Conservation (phyloP, 2,113 vertebrate genomes). For the Vidua macroura region DNA sequence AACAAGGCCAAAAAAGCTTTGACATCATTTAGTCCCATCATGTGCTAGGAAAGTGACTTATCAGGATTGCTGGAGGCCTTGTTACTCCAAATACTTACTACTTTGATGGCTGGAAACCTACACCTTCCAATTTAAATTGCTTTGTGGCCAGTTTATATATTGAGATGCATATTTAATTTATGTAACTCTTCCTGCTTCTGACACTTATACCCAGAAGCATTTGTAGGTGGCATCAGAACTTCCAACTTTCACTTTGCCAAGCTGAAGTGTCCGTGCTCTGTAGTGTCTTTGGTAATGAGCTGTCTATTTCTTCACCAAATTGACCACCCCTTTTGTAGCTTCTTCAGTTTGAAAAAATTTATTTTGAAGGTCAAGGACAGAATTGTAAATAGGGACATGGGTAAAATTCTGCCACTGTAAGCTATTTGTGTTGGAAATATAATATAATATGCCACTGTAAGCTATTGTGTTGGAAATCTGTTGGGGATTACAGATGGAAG, state of each 20-base stretch:
- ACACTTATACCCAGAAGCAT: rapidly evolving
- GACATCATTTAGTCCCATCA: not conserved
- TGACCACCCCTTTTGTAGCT: not conserved
- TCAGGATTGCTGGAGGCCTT: not conserved
- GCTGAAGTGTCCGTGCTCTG: not conserved
- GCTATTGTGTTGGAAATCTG: not conserved
- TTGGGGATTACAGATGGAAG: not conserved
- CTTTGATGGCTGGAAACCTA: not conserved
- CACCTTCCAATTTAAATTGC: not conserved
- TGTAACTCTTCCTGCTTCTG: not conserved
- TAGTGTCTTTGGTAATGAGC: not conserved
- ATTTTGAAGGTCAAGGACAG: not conserved
- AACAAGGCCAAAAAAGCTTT: not conserved
- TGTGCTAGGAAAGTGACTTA: not conserved
- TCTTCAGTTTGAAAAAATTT: not conserved
- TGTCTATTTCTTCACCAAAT: not conserved
- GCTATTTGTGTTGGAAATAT: not conserved
- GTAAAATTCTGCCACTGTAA: not conserved
- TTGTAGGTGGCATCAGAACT: not conserved
- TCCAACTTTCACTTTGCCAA: not conserved
- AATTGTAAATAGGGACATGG: not conserved
- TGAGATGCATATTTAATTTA: not conserved
- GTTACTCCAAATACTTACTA: not conserved
- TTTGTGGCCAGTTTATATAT: not conserved
- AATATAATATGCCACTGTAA: not conserved